A percentile compares a stretch with the other conserved stretches of the same genome.
Evolutionary conservation across 2,888 invertebrate genomes (phyloP).

Genomic region (Drosophila algonquin): DNA sequence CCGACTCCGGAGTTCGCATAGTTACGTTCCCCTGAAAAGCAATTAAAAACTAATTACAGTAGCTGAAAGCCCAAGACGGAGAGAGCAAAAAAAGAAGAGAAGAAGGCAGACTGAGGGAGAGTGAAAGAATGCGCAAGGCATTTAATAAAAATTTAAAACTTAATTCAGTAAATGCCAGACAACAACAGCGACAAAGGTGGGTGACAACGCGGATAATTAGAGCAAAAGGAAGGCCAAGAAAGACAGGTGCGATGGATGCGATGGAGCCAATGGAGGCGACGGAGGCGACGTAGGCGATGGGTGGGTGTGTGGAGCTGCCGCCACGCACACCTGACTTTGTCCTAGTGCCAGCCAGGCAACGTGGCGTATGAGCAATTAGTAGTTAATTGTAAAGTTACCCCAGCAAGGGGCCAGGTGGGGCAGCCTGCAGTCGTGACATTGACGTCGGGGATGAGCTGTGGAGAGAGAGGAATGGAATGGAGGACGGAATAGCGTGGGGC

Average conservation of each 20-base stretch:
- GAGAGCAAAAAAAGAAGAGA: not conserved
- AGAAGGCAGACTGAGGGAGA: not conserved
- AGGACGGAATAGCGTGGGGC: constrained; percentile 12
- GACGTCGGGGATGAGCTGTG: constrained; percentile 45
- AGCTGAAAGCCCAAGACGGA: constrained; percentile 36
- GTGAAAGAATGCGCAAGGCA: constrained; percentile 65
- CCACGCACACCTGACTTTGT: constrained; percentile 56
- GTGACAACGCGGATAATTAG: constrained; percentile 76
- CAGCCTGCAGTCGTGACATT: constrained; percentile 73
- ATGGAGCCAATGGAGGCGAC: not conserved
- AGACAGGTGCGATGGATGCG: constrained; percentile 9
- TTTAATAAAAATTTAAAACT: constrained; percentile 80
- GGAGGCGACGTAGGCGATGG: not conserved
- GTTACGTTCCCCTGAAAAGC: constrained; percentile 67
- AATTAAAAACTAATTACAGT: constrained; percentile 79
- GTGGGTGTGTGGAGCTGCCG: constrained; percentile 8
- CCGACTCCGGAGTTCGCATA: constrained; percentile 35
- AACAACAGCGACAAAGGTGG: constrained; percentile 37
- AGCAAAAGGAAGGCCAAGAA: constrained; percentile 48
- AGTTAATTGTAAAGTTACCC: constrained; percentile 76
- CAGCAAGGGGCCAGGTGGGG: constrained; percentile 54
- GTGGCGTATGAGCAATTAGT: constrained; percentile 79
- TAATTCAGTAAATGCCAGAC: constrained; percentile 73
- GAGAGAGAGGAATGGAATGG: not conserved
- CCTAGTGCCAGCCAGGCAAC: constrained; percentile 61